phyloP scores from a whole-genome alignment of 2,113 vertebrate genomes.

The Notarius lentiginosus region DNA sequence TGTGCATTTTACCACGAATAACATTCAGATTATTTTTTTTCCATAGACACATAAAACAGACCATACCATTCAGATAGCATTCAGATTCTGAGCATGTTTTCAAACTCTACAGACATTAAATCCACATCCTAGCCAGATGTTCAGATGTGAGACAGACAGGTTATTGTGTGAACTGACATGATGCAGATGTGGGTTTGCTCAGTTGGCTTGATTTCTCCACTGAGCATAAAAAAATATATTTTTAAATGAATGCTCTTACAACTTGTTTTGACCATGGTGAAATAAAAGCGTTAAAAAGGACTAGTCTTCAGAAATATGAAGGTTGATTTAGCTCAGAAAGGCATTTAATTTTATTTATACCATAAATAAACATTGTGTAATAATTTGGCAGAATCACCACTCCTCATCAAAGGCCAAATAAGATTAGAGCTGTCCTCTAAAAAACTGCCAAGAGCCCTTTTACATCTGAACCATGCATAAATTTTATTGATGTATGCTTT shows the following conservation, averaged over 20 bases:
- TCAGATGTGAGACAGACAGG: constrained; percentile 11
- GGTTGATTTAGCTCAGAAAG: not conserved
- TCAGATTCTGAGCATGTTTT: not conserved
- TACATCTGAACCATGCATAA: not conserved
- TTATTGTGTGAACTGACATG: constrained; percentile 16
- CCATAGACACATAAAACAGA: too few relatives aligned
- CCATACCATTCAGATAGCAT: not conserved
- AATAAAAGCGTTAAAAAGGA: not conserved
- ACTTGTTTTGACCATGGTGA: not conserved
- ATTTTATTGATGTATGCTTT: constrained; percentile 22
- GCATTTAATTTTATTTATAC: not conserved
- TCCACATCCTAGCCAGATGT: not conserved
- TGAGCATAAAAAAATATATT: not conserved
- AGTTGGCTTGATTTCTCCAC: not conserved
- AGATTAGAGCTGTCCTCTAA: not conserved
- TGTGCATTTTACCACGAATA: not conserved
- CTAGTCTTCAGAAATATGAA: not conserved
- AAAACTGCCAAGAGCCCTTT: constrained; percentile 16
- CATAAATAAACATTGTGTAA: not conserved
- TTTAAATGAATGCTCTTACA: not conserved
- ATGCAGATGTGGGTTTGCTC: constrained; percentile 5
- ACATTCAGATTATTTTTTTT: not conserved
- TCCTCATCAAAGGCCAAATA: constrained; percentile 9
- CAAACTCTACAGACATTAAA: not conserved
- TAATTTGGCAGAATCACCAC: constrained; percentile 10